Base-by-base conservation (phyloP, 2,113 vertebrate genomes). In the Takifugu flavidus region DNA sequence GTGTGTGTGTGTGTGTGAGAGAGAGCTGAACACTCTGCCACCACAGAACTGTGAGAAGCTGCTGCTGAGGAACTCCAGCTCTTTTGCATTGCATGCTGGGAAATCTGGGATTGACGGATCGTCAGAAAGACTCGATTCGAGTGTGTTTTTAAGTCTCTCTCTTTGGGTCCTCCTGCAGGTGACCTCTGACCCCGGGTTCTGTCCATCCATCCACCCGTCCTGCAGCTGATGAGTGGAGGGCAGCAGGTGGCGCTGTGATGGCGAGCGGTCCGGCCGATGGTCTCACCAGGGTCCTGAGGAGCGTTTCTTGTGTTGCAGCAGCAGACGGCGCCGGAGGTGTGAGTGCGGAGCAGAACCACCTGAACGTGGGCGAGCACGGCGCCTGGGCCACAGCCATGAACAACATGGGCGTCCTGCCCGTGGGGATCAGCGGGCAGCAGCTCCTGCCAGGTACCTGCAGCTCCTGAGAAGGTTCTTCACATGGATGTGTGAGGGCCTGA, bases 331-430 rank as follows among this genome's bases (percentile, higher is more conserved):
- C 95, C 82, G 93, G 92, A 77, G 91, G 90, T 73, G 88, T 94
- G 86, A 90, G 93, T 42, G 84, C 91, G 46, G 94, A 96, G 66
- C 94, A 94, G 25, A 91, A 91, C 52, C 94, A 95, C 78, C 89
- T 95, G 72, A 92, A 86, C 59, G 89, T 95, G 49, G 80, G 92
- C 3, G 95, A 94, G 78, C 94, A 94, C 0, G 90, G 93, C 0
- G 94, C 95, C 73, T 98, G 95, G 95, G 92, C 94, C 59, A 94
- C 95, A 0, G 94, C 95, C 82, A 96, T 98, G 95, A 98, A 93
- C 90, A 97, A 96, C 87, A 74, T 98, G 70, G 94, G 95, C 72
- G 95, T 98, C 87, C 84, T 96, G 73, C 95, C 96, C 1, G 91
- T 98, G 89, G 91, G 94, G 61, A 77, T 98, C 80, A 88, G 90